These are phyloP conservation scores for Agelaius tricolor DNA, from an alignment of 2,113 vertebrate genomes.

Conservation along the genomic window DNA sequence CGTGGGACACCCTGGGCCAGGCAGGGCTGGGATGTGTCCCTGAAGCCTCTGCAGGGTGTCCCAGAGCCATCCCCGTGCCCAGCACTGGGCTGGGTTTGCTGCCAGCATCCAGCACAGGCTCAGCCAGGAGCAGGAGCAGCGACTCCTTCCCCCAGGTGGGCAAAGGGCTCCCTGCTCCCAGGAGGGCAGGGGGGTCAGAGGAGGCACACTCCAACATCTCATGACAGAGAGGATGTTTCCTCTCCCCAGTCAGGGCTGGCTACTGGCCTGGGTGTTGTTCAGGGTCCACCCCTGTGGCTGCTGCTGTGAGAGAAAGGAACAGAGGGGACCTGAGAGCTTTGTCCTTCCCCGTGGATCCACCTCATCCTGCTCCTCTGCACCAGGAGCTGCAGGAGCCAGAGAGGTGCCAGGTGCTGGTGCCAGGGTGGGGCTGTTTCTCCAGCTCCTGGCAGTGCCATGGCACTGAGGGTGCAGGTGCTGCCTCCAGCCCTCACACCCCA, in stretches of 20 bases:
- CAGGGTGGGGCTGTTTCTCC: not conserved
- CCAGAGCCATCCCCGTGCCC: not conserved
- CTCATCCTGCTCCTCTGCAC: not conserved
- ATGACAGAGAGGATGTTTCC: not conserved
- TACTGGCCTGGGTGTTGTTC: not conserved
- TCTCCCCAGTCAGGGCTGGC: not conserved
- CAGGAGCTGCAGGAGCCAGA: not conserved
- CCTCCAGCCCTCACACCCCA: not conserved
- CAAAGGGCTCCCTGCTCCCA: not conserved
- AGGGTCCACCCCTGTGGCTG: not conserved
- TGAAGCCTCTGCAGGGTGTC: not conserved
- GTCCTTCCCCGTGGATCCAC: rapidly evolving
- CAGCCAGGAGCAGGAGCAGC: not conserved
- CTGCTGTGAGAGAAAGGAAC: not conserved
- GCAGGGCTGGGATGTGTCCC: not conserved
- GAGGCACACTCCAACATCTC: not conserved
- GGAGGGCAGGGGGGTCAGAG: not conserved
- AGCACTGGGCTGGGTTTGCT: rapidly evolving
- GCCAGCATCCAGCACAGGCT: not conserved
- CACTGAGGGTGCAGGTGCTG: not conserved
- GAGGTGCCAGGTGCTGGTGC: rapidly evolving
- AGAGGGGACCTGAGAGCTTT: rapidly evolving
- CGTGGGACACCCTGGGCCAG: rapidly evolving
- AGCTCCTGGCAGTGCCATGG: rapidly evolving
- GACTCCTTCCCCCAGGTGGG: rapidly evolving